phyloP scores from a whole-genome alignment of 2,888 invertebrate species.

The Choristoneura rosaceana region DNA sequence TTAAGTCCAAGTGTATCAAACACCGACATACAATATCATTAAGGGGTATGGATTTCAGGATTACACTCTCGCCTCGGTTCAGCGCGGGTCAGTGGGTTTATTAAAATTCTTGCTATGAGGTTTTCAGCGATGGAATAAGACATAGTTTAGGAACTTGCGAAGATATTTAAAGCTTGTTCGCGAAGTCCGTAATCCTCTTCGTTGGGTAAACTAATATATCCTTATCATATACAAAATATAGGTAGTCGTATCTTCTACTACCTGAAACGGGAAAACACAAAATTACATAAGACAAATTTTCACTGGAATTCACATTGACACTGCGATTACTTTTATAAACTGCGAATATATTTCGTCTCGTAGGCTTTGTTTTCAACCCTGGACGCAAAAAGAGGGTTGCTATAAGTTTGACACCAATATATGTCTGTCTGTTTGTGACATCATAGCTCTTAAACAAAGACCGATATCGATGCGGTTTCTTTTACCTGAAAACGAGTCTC shows the following conservation, averaged over 20 bases:
- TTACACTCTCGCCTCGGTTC: not conserved
- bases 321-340: not conserved
- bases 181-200: not conserved
- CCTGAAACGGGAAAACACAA: not conserved
- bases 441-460: no score
- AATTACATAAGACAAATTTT: not conserved
- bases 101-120: conserved; percentile 2
- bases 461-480: no score
- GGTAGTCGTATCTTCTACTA: not conserved
- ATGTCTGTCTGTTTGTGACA: no score
- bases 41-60: not conserved
- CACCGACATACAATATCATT: not conserved
- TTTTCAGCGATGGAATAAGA: not conserved
- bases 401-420: no score
- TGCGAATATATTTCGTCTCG: no score
- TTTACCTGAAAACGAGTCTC: no score
- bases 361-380: no score
- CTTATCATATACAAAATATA: not conserved
- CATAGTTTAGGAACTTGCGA: conserved; percentile 4
- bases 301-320: no score
- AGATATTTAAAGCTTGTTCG: conserved; percentile 3
- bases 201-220: not conserved
- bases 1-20: not conserved
- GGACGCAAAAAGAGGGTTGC: no score
- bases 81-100: not conserved